Percentiles rank a stretch among this genome's conserved stretches.
Evolutionary conservation across 2,888 invertebrate species (phyloP).

Genomic region (Terebella lapidaria): DNA sequence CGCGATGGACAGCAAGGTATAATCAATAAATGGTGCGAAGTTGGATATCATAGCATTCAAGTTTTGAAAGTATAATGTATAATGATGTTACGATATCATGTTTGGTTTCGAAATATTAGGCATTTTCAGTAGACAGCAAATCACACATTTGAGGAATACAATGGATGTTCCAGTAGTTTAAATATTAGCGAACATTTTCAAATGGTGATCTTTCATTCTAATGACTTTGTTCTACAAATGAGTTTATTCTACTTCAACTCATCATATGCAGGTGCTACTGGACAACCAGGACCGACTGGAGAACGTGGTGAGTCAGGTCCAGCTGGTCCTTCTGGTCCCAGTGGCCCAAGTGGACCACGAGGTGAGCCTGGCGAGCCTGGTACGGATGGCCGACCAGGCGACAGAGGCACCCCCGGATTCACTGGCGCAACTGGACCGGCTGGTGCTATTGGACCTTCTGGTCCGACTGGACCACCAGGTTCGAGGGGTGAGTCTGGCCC

Average conservation of each 20-base stretch:
- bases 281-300: constrained; percentile 9
- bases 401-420: background rate
- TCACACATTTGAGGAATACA: no score
- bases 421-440: constrained; percentile 9
- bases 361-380: constrained; percentile 58
- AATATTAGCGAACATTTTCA: no score
- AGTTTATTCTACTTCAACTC: background rate
- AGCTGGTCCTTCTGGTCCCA: constrained; percentile 2
- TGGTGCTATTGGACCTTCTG: constrained; percentile 28
- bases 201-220: no score
- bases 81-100: no score
- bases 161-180: no score
- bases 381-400: background rate
- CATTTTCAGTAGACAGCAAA: no score
- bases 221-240: no score
- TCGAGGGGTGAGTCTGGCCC: constrained; percentile 42
- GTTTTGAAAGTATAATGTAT: no score
- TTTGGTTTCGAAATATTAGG: no score
- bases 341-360: constrained; percentile 6
- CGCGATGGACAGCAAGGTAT: constrained; percentile 10
- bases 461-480: constrained; percentile 26
- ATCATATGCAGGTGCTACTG: constrained; percentile 1
- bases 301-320: constrained; percentile 6
- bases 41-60: no score
- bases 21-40: no score